A percentile compares a stretch with the other conserved stretches of the same genome.
phyloP scores from a whole-genome alignment of 2,888 invertebrate genomes.

The Flexamia atlantica region DNA sequence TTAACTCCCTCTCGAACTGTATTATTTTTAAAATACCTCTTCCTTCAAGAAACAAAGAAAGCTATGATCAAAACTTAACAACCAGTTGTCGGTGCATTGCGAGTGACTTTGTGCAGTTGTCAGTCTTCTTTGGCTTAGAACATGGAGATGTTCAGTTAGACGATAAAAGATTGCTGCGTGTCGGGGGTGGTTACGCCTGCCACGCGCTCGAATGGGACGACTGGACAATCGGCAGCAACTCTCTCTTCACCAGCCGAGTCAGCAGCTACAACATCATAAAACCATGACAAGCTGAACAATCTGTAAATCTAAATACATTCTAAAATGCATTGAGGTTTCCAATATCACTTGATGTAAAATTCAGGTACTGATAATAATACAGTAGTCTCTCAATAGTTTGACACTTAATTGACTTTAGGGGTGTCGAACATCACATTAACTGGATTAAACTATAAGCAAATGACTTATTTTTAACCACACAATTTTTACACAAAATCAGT shows the following conservation, averaged over 20 bases:
- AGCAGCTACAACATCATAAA: too few relatives aligned
- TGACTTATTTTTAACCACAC: too few relatives aligned
- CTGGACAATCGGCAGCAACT: slow-evolving; percentile 66
- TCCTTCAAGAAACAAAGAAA: not conserved
- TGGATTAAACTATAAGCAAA: too few relatives aligned
- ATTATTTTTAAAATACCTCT: not conserved
- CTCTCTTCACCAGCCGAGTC: slow-evolving; percentile 74
- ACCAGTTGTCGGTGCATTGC: not conserved
- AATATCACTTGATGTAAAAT: too few relatives aligned
- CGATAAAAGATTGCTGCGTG: slow-evolving; percentile 3
- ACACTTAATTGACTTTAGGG: too few relatives aligned
- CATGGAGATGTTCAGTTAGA: slow-evolving; percentile 31
- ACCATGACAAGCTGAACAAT: too few relatives aligned
- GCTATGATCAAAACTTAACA: not conserved
- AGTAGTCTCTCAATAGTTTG: too few relatives aligned
- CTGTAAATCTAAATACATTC: too few relatives aligned
- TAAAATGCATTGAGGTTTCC: too few relatives aligned
- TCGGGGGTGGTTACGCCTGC: slow-evolving; percentile 32
- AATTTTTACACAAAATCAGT: too few relatives aligned
- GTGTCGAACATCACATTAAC: too few relatives aligned
- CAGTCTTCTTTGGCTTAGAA: slow-evolving; percentile 39
- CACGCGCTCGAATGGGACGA: not conserved
- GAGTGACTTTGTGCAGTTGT: slow-evolving; percentile 24
- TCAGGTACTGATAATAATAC: too few relatives aligned
- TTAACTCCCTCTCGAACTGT: not conserved